Conservation (phyloP, 1,140 invertebrate genomes). For the Aphis gossypii region DNA sequence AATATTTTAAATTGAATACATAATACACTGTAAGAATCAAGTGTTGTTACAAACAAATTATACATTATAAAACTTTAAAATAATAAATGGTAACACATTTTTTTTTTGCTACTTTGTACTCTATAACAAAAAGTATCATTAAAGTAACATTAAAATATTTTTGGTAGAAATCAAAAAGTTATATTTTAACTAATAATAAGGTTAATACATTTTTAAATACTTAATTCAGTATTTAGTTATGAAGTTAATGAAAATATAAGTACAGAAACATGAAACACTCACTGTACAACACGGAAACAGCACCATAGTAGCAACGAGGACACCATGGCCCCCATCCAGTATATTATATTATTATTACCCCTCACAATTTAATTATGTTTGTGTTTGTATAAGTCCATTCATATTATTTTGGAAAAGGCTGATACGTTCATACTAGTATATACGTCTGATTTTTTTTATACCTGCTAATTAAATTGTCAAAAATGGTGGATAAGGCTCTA, state of each 20-base stretch:
- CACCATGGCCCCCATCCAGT: background rate
- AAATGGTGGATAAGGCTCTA: too few relatives aligned
- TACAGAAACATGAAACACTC: background rate
- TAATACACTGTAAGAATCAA: too few relatives aligned
- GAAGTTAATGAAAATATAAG: background rate
- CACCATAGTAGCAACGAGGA: background rate
- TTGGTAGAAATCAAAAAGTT: background rate
- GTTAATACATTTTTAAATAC: background rate
- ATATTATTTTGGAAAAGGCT: too few relatives aligned
- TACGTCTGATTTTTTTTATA: too few relatives aligned
- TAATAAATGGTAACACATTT: too few relatives aligned
- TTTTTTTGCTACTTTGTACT: background rate
- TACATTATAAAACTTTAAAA: too few relatives aligned
- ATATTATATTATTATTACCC: background rate
- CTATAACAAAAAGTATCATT: background rate
- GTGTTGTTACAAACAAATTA: too few relatives aligned
- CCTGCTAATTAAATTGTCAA: too few relatives aligned
- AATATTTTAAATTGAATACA: too few relatives aligned
- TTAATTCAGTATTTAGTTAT: background rate
- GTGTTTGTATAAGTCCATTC: background rate
- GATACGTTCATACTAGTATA: too few relatives aligned
- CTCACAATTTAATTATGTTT: background rate
- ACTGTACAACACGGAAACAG: background rate
- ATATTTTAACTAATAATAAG: background rate
- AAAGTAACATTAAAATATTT: too few relatives aligned